Conservation (phyloP, 2,797 vertebrate species). For the Tapirus indicus region DNA sequence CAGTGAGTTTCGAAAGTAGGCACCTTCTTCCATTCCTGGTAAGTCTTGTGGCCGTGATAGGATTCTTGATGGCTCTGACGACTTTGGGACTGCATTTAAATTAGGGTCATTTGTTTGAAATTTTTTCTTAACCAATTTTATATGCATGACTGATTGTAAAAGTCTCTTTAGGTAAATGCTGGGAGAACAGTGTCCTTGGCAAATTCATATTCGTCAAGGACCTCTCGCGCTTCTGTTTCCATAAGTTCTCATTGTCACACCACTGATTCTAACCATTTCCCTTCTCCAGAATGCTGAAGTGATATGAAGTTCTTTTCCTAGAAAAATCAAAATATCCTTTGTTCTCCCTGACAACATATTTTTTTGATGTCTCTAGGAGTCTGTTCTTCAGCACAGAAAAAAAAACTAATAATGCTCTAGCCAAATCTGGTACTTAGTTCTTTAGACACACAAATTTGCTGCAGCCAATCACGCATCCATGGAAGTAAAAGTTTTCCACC, state of each 20-base stretch:
- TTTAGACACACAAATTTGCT: neutral
- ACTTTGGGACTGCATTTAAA: constrained; percentile 5
- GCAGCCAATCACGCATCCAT: neutral
- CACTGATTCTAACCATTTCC: neutral
- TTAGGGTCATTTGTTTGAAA: neutral
- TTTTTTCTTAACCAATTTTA: neutral
- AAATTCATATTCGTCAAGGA: neutral
- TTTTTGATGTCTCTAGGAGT: neutral
- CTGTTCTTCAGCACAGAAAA: neutral
- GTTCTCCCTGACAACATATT: constrained; percentile 1
- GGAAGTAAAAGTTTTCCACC: constrained; percentile 5
- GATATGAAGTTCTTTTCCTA: neutral
- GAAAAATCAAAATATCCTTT: constrained; percentile 4
- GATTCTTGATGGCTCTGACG: neutral
- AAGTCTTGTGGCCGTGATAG: neutral
- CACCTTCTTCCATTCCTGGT: neutral
- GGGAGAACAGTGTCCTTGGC: neutral
- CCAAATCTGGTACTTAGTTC: constrained; percentile 22
- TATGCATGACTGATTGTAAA: neutral
- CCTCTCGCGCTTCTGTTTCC: neutral
- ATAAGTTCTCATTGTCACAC: neutral
- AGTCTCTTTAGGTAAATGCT: neutral
- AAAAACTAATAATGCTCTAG: neutral
- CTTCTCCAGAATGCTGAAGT: neutral
- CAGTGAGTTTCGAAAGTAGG: neutral